Percentiles rank a stretch among this genome's conserved stretches.
phyloP scores from a whole-genome alignment of 2,888 invertebrate genomes.

The Drosophila crucigera region DNA sequence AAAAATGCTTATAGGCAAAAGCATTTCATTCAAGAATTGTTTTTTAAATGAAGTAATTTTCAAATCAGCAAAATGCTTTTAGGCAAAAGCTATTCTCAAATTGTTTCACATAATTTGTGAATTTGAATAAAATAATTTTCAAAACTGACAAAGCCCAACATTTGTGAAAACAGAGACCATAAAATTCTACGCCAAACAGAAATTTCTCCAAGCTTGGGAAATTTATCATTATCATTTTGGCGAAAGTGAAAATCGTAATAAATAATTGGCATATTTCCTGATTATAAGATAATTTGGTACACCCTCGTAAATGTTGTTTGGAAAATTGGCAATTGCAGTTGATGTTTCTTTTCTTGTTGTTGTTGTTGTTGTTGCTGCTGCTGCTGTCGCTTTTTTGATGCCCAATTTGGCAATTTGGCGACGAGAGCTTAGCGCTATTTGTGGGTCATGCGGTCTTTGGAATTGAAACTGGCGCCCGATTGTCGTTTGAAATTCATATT shows the following conservation, averaged over 20 bases:
- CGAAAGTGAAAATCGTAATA: slow-evolving; percentile 1
- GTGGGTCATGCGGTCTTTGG: slow-evolving; percentile 73
- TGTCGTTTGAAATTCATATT: slow-evolving; percentile 69
- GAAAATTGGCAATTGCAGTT: slow-evolving; percentile 45
- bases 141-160: not conserved
- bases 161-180: not conserved
- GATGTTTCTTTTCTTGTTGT: slow-evolving; percentile 11
- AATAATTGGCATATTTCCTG: not conserved
- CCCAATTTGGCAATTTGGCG: slow-evolving; percentile 73
- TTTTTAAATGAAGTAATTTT: not conserved
- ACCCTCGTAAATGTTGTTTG: slow-evolving; percentile 58
- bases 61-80: not conserved
- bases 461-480: slow-evolving; percentile 67
- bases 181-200: not conserved
- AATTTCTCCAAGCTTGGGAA: not conserved
- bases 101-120: not conserved
- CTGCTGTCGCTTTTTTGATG: slow-evolving; percentile 39
- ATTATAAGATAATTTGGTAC: not conserved
- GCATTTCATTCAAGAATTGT: not conserved
- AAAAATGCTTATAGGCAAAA: not conserved
- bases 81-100: not conserved
- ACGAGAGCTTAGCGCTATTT: slow-evolving; percentile 57
- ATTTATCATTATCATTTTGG: not conserved
- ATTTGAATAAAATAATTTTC: not conserved
- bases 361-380: slow-evolving; percentile 38